Percentiles rank a stretch among this genome's conserved stretches.
Conservation (phyloP, 2,888 invertebrate genomes). For the Boloria selene region DNA sequence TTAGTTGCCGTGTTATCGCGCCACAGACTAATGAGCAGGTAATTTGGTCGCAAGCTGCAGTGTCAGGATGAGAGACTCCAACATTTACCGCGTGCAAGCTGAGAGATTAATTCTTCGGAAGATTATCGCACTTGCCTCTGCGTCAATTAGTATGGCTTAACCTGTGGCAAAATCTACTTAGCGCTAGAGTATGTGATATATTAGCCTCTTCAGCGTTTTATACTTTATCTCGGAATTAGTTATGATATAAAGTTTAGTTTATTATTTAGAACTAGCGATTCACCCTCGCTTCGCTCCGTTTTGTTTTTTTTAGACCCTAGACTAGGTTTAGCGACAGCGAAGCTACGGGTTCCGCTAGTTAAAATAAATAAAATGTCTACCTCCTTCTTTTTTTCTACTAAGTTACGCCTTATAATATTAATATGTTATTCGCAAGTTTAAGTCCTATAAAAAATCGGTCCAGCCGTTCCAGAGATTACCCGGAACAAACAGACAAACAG, state of each 20-base stretch:
- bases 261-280: no score
- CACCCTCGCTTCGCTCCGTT: no score
- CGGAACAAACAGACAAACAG: no score
- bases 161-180: constrained; percentile 15
- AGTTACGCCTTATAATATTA: no score
- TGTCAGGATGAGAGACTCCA: constrained; percentile 22
- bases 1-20: background rate
- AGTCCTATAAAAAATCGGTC: no score
- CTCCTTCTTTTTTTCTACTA: no score
- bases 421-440: no score
- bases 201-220: constrained; percentile 1
- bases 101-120: constrained; percentile 34
- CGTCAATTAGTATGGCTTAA: constrained; percentile 33
- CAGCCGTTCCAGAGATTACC: no score
- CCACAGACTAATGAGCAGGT: constrained; percentile 15
- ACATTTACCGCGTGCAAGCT: constrained; percentile 27
- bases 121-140: constrained; percentile 27
- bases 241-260: background rate
- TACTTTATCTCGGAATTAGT: background rate
- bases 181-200: constrained; percentile 15
- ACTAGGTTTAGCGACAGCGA: no score
- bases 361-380: no score
- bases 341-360: no score
- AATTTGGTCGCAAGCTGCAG: constrained; percentile 28
- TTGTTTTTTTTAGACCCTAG: no score